phyloP scores from a whole-genome alignment of 2,888 invertebrate species.

The Watsonalla binaria region DNA sequence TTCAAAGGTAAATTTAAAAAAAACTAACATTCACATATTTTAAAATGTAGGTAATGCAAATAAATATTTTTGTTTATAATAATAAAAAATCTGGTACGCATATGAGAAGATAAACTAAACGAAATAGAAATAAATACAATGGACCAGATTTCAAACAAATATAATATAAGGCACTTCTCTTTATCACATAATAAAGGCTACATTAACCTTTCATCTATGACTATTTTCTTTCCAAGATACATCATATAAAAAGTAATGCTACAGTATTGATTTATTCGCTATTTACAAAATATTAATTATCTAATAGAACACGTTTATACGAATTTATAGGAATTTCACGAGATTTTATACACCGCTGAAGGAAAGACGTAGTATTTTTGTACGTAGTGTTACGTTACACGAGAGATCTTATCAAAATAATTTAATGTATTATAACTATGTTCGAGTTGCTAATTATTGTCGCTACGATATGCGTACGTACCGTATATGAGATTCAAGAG shows the following conservation, averaged over 20 bases:
- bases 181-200: conserved; percentile 68
- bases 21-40: neutral
- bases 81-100: neutral
- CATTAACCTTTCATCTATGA: conserved; percentile 10
- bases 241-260: conserved; percentile 1
- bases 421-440: too few species aligned
- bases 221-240: conserved; percentile 8
- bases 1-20: neutral
- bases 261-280: neutral
- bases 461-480: too few species aligned
- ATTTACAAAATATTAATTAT: neutral
- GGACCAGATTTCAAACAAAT: conserved; percentile 18
- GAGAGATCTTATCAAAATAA: too few species aligned
- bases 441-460: too few species aligned
- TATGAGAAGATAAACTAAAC: neutral
- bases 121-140: conserved; percentile 11
- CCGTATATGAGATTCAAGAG: too few species aligned
- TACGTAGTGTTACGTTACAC: too few species aligned
- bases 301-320: neutral
- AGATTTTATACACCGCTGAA: neutral
- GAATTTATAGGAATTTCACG: neutral
- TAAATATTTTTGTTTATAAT: neutral
- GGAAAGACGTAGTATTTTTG: too few species aligned
- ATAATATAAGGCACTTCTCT: conserved; percentile 62
- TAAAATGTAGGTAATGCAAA: neutral